phyloP scores from a whole-genome alignment of 2,113 vertebrate species.

The Prunella fulvescens region DNA sequence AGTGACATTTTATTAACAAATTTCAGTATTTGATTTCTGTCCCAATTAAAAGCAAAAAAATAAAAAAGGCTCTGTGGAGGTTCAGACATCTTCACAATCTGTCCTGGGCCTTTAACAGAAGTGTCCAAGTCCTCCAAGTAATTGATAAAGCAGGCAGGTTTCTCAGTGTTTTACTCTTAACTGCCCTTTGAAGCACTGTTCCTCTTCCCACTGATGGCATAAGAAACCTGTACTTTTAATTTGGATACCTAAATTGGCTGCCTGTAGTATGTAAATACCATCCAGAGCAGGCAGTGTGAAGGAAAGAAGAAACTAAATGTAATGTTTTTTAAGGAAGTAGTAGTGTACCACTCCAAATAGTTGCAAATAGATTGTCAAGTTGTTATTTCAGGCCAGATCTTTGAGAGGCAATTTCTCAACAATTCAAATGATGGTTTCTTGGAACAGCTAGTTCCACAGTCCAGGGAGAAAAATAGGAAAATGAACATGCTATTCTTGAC shows the following conservation, averaged over 20 bases:
- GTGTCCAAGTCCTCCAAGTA: not conserved
- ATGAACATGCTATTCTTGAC: not conserved
- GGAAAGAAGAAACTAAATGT: not conserved
- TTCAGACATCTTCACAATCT: not conserved
- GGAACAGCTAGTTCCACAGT: slow-evolving; percentile 3
- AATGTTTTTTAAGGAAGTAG: not conserved
- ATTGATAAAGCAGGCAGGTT: not conserved
- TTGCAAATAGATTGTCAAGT: not conserved
- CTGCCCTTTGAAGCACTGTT: not conserved
- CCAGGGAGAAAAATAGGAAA: not conserved
- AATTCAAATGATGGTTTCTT: not conserved
- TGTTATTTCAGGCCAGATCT: not conserved
- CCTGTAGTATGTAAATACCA: not conserved
- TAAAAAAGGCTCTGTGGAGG: not conserved
- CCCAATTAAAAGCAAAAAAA: not conserved
- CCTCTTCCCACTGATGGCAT: not conserved
- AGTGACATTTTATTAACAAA: not conserved
- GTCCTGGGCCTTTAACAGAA: not conserved
- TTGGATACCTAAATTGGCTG: not conserved
- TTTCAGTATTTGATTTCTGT: not conserved
- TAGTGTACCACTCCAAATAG: not conserved
- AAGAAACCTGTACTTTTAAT: not conserved
- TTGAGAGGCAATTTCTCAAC: not conserved
- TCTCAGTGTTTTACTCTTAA: not conserved
- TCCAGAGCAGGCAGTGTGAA: not conserved